Conservation (phyloP, 2,113 vertebrate genomes). For the Xenopus laevis region DNA sequence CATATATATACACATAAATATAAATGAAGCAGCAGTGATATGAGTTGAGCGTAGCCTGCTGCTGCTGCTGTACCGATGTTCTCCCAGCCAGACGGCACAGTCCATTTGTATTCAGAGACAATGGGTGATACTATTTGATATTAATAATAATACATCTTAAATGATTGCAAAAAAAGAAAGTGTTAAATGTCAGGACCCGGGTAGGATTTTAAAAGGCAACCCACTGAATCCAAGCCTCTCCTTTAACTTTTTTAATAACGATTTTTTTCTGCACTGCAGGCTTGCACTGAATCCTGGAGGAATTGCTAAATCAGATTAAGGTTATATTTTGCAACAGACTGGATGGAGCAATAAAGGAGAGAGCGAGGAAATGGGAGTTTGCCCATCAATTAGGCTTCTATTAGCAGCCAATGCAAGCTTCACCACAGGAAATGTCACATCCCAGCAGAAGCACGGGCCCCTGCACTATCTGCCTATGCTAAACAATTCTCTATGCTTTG, state of each 20-base stretch:
- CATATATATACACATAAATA: too few relatives aligned
- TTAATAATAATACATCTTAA: slow-evolving; percentile 56
- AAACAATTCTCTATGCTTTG: slow-evolving; percentile 80
- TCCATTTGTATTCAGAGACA: slow-evolving; percentile 46
- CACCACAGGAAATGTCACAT: slow-evolving; percentile 91
- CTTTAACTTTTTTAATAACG: slow-evolving; percentile 98
- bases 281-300: slow-evolving; percentile 91
- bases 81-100: slow-evolving; percentile 16
- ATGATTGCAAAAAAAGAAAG: slow-evolving; percentile 51
- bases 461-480: slow-evolving; percentile 65
- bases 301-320: slow-evolving; percentile 96
- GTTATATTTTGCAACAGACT: slow-evolving; percentile 97
- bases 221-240: slow-evolving; percentile 74
- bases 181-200: slow-evolving; percentile 53
- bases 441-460: slow-evolving; percentile 63
- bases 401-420: slow-evolving; percentile 95
- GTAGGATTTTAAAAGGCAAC: slow-evolving; percentile 59
- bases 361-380: slow-evolving; percentile 93
- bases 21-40: too few relatives aligned
- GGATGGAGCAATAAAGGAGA: slow-evolving; percentile 97
- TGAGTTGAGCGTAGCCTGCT: background rate
- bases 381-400: slow-evolving; percentile 99
- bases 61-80: background rate
- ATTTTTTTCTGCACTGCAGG: slow-evolving; percentile 83
- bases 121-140: slow-evolving; percentile 47